Percentiles rank a stretch among this genome's conserved stretches.
Evolutionary conservation across 92 coral and sea anemone species (phyloP).

Genomic region (Paragorgia papillata): DNA sequence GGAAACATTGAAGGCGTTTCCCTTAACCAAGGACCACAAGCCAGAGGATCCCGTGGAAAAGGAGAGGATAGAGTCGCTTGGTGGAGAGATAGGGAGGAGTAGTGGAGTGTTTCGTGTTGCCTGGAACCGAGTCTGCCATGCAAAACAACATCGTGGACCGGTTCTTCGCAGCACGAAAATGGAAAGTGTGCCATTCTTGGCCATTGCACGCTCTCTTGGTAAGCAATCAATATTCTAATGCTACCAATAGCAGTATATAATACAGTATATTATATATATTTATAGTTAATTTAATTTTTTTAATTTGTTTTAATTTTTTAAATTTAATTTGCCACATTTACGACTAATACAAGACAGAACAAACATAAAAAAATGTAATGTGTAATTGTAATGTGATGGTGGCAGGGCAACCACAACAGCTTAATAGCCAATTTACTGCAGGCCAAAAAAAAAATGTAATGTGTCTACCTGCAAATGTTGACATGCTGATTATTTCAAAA

Average conservation of each 20-base stretch:
- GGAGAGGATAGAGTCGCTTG: constrained; percentile 81
- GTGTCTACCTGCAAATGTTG: too few species aligned
- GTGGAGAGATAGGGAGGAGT: constrained; percentile 83
- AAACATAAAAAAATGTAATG: too few species aligned
- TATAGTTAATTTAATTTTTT: background rate
- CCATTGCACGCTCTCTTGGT: constrained; percentile 94
- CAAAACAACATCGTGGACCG: constrained; percentile 79
- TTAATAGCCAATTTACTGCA: too few species aligned
- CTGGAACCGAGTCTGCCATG: constrained; percentile 86
- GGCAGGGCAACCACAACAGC: too few species aligned
- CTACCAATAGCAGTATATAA: too few species aligned
- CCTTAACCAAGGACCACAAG: constrained; percentile 90
- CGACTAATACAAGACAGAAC: too few species aligned
- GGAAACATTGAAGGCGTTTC: constrained; percentile 64
- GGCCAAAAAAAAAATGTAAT: too few species aligned
- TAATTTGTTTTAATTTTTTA: background rate
- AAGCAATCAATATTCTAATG: constrained; percentile 17
- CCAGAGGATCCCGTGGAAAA: constrained; percentile 91
- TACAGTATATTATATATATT: too few species aligned
- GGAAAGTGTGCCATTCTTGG: constrained; percentile 90
- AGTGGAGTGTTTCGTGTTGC: constrained; percentile 95
- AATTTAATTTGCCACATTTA: too few species aligned
- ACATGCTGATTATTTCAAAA: too few species aligned
- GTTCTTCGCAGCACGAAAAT: constrained; percentile 89
- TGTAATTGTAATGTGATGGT: too few species aligned